phyloP scores from a whole-genome alignment of 2,888 invertebrate genomes.

The Doris montereyensis region DNA sequence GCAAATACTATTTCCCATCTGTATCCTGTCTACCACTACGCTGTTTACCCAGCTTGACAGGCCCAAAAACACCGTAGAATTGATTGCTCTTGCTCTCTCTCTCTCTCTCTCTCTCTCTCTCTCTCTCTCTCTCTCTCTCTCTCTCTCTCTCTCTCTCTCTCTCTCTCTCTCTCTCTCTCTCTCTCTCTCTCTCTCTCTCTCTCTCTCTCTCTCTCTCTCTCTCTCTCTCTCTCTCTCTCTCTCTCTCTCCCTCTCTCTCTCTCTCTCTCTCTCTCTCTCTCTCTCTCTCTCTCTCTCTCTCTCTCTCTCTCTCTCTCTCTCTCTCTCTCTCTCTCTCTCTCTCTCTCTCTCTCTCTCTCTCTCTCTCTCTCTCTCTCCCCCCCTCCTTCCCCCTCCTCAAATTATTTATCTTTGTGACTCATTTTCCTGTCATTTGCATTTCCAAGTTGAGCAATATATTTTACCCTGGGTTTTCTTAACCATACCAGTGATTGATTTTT shows the following conservation, averaged over 20 bases:
- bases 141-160: neutral
- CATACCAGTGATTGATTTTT: too few species aligned
- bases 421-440: too few species aligned
- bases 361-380: slow-evolving; percentile 5
- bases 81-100: too few species aligned
- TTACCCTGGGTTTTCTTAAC: too few species aligned
- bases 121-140: neutral
- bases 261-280: neutral
- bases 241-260: neutral
- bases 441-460: neutral
- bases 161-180: too few species aligned
- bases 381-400: neutral
- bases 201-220: neutral
- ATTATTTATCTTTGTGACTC: too few species aligned
- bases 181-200: neutral
- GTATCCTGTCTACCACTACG: too few species aligned
- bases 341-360: slow-evolving; percentile 11
- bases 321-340: slow-evolving; percentile 31
- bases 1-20: too few species aligned
- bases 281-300: slow-evolving; percentile 1
- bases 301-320: slow-evolving; percentile 5
- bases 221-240: neutral
- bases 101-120: neutral
- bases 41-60: too few species aligned
- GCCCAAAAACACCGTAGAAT: too few species aligned